Evolutionary conservation across 1,140 invertebrate genomes (phyloP).

Genomic region (Aphelenchoides besseyi): DNA sequence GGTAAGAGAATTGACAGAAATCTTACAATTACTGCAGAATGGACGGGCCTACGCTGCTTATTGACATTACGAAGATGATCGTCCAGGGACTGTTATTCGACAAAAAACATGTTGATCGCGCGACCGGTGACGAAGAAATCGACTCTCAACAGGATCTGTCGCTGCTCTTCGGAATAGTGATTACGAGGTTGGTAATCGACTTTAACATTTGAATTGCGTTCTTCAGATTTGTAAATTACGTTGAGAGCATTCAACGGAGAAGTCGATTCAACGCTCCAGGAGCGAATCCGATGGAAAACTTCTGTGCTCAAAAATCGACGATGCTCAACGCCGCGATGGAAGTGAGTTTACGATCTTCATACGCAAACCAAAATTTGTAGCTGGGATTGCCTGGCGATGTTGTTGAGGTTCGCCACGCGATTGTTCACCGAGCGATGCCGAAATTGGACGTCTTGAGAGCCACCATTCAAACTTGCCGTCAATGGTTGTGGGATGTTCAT

Average conservation of each 20-base stretch:
- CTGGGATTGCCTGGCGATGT: neutral
- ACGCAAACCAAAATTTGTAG: neutral
- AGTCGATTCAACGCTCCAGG: neutral
- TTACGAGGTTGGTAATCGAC: neutral
- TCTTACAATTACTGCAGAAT: neutral
- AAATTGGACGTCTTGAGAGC: neutral
- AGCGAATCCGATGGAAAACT: neutral
- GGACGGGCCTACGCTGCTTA: neutral
- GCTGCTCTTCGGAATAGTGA: neutral
- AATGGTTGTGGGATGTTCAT: neutral
- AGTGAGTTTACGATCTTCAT: neutral
- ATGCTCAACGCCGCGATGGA: neutral
- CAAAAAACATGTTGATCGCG: neutral
- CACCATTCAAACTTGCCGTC: neutral
- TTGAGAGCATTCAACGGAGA: neutral
- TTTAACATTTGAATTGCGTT: neutral
- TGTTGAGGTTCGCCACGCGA: neutral
- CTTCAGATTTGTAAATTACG: neutral
- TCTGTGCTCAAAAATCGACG: neutral
- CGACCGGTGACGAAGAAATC: neutral
- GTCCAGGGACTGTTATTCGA: neutral
- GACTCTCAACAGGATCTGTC: neutral
- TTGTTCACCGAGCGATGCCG: neutral
- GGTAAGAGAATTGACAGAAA: neutral
- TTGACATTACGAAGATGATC: neutral